These are phyloP conservation scores for Hirtodrosophila alboralis DNA, from an alignment of 2,888 invertebrate species.

Conservation along the genomic window DNA sequence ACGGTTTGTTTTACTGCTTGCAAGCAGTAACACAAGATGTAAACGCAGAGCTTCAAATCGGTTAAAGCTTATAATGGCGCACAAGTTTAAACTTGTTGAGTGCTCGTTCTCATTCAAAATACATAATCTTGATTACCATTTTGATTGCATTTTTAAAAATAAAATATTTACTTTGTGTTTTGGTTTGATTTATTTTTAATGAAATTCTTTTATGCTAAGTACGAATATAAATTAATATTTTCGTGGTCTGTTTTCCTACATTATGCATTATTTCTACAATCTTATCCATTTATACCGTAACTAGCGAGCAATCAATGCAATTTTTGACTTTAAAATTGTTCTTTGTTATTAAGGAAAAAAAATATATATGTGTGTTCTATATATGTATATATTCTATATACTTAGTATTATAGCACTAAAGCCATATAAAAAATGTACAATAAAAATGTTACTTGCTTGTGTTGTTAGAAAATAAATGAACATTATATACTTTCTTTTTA, in stretches of 20 bases:
- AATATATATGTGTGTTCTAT: no score
- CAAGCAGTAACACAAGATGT: not conserved
- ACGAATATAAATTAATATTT: slow-evolving; percentile 4
- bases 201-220: slow-evolving; percentile 2
- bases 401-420: no score
- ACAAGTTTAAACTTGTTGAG: no score
- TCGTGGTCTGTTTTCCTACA: slow-evolving; percentile 1
- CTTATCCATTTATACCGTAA: not conserved
- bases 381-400: not conserved
- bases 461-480: no score
- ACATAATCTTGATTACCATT: slow-evolving; percentile 13
- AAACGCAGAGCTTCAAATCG: no score
- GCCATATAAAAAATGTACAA: no score
- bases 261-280: slow-evolving; percentile 3
- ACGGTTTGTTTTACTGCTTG: not conserved
- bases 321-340: not conserved
- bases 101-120: no score
- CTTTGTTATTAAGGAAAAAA: not conserved
- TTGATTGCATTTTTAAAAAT: not conserved
- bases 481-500: no score
- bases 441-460: no score
- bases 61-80: no score
- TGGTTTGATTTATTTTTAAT: no score
- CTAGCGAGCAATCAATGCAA: not conserved
- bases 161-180: slow-evolving; percentile 3